Evolutionary conservation across 1,140 invertebrate species (phyloP), one percentile per base, ranked within the genome.

Genomic region (Drosophila insularis): DNA sequence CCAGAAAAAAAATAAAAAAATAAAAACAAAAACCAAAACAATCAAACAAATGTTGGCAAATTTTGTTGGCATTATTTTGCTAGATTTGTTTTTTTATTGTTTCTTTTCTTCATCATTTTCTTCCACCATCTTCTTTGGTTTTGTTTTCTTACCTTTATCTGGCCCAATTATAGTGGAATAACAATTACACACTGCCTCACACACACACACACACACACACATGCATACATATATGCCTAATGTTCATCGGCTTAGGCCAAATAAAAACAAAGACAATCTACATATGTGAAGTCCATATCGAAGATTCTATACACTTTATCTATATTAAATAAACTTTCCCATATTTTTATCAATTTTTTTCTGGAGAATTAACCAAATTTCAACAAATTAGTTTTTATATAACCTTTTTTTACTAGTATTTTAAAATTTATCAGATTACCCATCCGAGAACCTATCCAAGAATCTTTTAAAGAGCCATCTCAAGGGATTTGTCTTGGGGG

Each of bases 111-210:
- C 31, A 43, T 50, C 19, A 23, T 21, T 54, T 62, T 68, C 39
- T 81, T 6, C 6, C 46, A 27, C 11, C 35, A 35, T 46, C 53
- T 55, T 50, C 64, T 72, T 74, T 55, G 35, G 65, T 66, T 73
- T 54, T 43, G 35, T 10, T 64, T 70, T 77, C 17, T 54, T 56
- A 27, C 61, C 61, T 76, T 62, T 82, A 37, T 54, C 53, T 77
- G 79, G 32, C 79, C 82, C 79, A 86, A 86, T 86, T 86, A 79
- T 71, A 73, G 72, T 86, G 82, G 81, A 75, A 87, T 86, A 86
- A 86, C 82, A 82, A 87, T 86, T 87, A 69, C 72, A 61, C 66
- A 67, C 71, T 37, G 8, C 14, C 6, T 60, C 70, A 72, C 35
- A 37, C 35, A 69, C 71, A 61, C 66, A 67, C 71, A 27, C 21